These are phyloP conservation scores for Paedocypris sp. DNA, from an alignment of 2,113 vertebrate species.

Conservation along the genomic window DNA sequence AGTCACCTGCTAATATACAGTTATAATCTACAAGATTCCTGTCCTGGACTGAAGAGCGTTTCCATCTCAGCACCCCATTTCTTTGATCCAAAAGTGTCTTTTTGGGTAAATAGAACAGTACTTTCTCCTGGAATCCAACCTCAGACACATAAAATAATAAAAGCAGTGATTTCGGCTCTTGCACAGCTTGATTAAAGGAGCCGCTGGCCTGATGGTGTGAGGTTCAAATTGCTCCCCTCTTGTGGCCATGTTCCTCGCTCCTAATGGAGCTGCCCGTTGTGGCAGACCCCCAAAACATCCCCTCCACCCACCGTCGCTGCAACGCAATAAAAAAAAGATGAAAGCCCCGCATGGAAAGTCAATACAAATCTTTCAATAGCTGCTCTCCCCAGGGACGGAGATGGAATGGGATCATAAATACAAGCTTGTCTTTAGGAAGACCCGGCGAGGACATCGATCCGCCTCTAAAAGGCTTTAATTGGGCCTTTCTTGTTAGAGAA, in stretches of 20 bases:
- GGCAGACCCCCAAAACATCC: neutral
- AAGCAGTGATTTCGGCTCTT: no score
- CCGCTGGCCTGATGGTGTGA: constrained; percentile 40
- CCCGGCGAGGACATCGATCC: constrained; percentile 23
- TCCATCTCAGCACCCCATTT: no score
- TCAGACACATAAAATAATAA: no score
- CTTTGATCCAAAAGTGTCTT: no score
- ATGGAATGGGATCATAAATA: constrained; percentile 42
- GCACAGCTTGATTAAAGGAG: constrained; percentile 2
- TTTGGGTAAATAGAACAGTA: no score
- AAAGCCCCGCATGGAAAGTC: constrained; percentile 38
- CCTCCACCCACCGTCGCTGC: constrained; percentile 11
- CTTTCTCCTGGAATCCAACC: no score
- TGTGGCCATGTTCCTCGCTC: constrained; percentile 41
- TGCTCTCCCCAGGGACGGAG: constrained; percentile 22
- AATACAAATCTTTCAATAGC: constrained; percentile 37
- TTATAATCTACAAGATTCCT: no score
- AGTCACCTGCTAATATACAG: no score
- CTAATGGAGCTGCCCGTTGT: constrained; percentile 32
- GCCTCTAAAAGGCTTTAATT: constrained; percentile 35
- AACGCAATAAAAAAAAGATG: constrained; percentile 42
- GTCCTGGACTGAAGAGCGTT: no score
- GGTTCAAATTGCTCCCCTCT: constrained; percentile 44
- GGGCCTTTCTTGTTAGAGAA: constrained; percentile 23
- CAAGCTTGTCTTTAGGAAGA: constrained; percentile 8